Percentiles rank a stretch among this genome's conserved stretches.
Evolutionary conservation across 2,797 vertebrate species (phyloP).

Genomic region (Cirrhinus molitorella): DNA sequence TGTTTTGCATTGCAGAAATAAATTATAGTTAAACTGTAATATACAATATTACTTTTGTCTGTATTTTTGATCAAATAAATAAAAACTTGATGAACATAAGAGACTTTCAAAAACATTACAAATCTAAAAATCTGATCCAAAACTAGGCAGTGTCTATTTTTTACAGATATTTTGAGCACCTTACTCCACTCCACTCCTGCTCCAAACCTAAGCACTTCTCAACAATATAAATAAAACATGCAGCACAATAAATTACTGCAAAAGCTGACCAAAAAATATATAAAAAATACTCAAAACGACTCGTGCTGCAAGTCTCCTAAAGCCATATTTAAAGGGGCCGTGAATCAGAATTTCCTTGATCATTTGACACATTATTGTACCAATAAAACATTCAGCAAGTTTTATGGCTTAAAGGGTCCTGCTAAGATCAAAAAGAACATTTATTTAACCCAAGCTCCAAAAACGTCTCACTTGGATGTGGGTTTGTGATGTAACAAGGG

Average conservation of each 20-base stretch:
- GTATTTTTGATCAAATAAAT: too few relatives aligned
- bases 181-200: neutral
- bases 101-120: too few relatives aligned
- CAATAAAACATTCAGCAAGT: neutral
- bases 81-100: too few relatives aligned
- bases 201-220: neutral
- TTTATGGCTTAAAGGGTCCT: neutral
- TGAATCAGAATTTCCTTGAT: neutral
- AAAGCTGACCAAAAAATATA: neutral
- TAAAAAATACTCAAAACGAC: neutral
- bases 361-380: neutral
- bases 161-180: too few relatives aligned
- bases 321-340: neutral
- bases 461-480: neutral
- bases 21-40: too few relatives aligned
- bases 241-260: neutral
- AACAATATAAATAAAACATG: neutral
- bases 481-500: constrained; percentile 4
- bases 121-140: too few relatives aligned
- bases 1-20: too few relatives aligned
- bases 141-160: too few relatives aligned
- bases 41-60: too few relatives aligned
- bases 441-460: neutral
- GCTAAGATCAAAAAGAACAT: constrained; percentile 2
- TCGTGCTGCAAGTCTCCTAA: neutral